These are phyloP conservation scores for Pitta sordida DNA, from an alignment of 2,113 vertebrate genomes.

Conservation along the genomic window DNA sequence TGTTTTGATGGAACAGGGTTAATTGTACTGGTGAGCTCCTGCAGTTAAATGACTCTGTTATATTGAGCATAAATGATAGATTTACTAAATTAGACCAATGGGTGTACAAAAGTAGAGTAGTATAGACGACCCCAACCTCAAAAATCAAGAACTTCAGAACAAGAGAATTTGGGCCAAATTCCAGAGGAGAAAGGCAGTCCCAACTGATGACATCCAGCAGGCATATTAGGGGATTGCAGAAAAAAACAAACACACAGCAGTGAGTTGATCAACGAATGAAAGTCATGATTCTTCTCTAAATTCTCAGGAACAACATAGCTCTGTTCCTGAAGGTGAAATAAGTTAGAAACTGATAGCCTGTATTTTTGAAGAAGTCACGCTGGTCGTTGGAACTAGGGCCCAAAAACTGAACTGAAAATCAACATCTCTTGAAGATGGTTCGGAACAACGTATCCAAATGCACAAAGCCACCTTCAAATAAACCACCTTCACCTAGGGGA, in stretches of 20 bases:
- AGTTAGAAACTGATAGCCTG: background rate
- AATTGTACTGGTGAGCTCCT: conserved; percentile 40
- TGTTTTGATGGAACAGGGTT: conserved; percentile 23
- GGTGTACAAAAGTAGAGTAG: background rate
- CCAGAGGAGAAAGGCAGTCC: background rate
- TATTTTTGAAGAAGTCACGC: background rate
- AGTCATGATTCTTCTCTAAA: background rate
- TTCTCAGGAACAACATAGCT: background rate
- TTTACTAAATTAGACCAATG: background rate
- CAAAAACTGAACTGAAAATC: background rate
- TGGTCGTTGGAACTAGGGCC: background rate
- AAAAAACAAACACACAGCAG: background rate
- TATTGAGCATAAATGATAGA: background rate
- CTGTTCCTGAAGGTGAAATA: background rate
- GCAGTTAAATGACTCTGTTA: conserved; percentile 17
- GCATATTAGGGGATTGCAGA: background rate
- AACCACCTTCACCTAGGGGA: background rate
- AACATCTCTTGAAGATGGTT: background rate
- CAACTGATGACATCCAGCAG: background rate
- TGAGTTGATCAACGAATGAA: background rate
- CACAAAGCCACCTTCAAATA: background rate
- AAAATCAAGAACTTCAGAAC: background rate
- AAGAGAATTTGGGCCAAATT: background rate
- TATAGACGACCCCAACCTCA: background rate
- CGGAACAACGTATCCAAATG: background rate